Evolutionary conservation across 2,888 invertebrate genomes (phyloP), one percentile per base, ranked within the genome.

Genomic region (Drosophila algonquin): DNA sequence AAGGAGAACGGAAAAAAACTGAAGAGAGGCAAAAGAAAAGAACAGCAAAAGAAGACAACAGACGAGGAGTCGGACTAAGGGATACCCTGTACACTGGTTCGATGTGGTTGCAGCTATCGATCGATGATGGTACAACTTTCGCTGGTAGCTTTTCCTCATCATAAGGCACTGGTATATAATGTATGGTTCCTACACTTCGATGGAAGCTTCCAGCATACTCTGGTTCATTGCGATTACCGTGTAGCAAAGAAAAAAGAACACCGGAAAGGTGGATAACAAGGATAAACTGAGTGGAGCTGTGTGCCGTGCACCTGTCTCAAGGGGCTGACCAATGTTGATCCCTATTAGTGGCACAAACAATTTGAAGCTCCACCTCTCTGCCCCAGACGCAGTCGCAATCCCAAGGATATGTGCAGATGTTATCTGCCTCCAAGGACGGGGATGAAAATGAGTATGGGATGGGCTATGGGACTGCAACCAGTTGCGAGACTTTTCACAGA

Each of bases 311-410:
- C 53, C 57, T 59, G 80, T 81, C 83, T 83, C 83, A 83, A 83
- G 83, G 79, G 83, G 81, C 81, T 79, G 75, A 76, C 85, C 82
- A 76, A 83, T 81, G 83, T 86, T 84, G 83, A 84, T 86, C 87
- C 83, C 83, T 83, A 84, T 84, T 84, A 84, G 83, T 81, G 83
- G 76, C 86, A 75, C 83, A 84, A 83, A 75, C 86, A 86, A 81
- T 81, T 83, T 84, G 81, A 65, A 56, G 63, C 72, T 52, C 48
- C 73, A 72, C 56, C 77, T 72, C 62, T 64, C 65, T 61, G 35
- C 58, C 21, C 63, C 65, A 63, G 35, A 58, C 63, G 55, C 73
- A 69, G 64, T 79, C 67, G 75, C 77, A 80, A 80, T 77, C 82
- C 76, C 68, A 54, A 68, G 81, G 81, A 86, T 83, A 74, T 86